phyloP scores from a whole-genome alignment of 92 coral and sea anemone genomes.

The Phymanthus crucifer region DNA sequence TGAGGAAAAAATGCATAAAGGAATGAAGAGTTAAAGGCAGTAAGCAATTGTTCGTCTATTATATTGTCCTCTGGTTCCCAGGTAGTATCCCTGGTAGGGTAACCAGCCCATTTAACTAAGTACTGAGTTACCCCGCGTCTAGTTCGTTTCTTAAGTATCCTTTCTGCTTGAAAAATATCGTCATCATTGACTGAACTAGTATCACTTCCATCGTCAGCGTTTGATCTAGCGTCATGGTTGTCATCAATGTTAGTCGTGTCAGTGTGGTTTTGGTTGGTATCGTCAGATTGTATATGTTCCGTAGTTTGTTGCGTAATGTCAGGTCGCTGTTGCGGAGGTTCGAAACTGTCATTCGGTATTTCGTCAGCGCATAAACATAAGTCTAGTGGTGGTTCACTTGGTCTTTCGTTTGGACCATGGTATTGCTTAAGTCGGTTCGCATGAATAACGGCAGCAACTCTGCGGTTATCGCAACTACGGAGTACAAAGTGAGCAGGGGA shows the following conservation, averaged over 20 bases:
- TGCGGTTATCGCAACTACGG: conserved; percentile 54
- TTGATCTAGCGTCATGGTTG: not conserved
- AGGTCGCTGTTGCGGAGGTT: too few relatives aligned
- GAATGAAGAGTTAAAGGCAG: not conserved
- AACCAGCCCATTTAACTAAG: conserved; percentile 58
- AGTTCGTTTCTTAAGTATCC: conserved; percentile 34
- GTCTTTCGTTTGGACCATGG: conserved; percentile 15
- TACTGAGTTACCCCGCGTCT: conserved; percentile 36
- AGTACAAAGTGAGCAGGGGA: conserved; percentile 45
- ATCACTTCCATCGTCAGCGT: too few relatives aligned
- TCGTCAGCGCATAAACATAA: conserved; percentile 37
- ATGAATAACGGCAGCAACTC: conserved; percentile 50
- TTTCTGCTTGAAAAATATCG: conserved; percentile 39
- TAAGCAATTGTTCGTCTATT: conserved; percentile 15
- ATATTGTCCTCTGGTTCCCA: conserved; percentile 57
- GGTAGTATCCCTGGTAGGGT: conserved; percentile 23
- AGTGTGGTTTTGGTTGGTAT: accelerated
- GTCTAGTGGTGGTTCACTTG: conserved; percentile 7
- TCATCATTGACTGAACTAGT: too few relatives aligned
- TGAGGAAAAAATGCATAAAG: too few relatives aligned
- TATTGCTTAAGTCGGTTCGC: conserved; percentile 31
- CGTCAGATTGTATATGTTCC: not conserved
- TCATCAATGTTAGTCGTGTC: not conserved
- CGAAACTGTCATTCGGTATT: conserved; percentile 41
- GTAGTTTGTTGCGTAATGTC: too few relatives aligned